Base-by-base conservation (phyloP, 2,113 vertebrate species). In the Charadrius vociferus region DNA sequence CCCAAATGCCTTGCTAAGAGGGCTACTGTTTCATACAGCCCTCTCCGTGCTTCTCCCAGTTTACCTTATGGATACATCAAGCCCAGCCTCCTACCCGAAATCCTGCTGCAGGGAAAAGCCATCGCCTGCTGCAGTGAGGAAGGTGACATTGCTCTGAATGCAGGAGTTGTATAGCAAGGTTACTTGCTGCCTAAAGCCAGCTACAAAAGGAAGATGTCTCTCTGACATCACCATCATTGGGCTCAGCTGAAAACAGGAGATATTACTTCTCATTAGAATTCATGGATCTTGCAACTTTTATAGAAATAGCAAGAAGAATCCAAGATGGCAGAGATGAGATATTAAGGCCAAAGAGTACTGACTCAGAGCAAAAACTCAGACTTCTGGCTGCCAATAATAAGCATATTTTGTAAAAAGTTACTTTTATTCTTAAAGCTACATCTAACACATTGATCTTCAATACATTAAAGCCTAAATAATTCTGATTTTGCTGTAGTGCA, bases 211-310 rank as follows among this genome's bases (percentile, higher is more conserved):
- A 95, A 89, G 61, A 84, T 81, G 88, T 68, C 16, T 88, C 65
- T 91, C 65, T 1, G 1, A 63, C 63, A 78, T 59, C 56, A 52
- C n/a, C 55, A 83, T 50, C 67, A 63, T 1, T 81, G 50, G 43
- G 50, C 82, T 88, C 65, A 84, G 88, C 90, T 92, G 82, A 95
- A 91, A 95, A 88, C 90, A 92, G 82, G 59, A 86, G 86, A 92
- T 81, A 88, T 21, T 79, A 63, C 81, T 81, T 82, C 56, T 94
- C 94, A 97, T 96, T 92, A 96, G 94, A 95, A 97, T 95, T 95
- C 93, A 95, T 94, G 77, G 90, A 94, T 59, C 90, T 92, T 95
- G 72, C 6, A 6, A 86, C 84, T 93, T 67, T 86, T 78, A 89
- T 23, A 85, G 88, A 97, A 94, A 88, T 52, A 92, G 91, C 77